Base-by-base conservation (phyloP, 1,140 invertebrate genomes). In the Belonocnema kinseyi region DNA sequence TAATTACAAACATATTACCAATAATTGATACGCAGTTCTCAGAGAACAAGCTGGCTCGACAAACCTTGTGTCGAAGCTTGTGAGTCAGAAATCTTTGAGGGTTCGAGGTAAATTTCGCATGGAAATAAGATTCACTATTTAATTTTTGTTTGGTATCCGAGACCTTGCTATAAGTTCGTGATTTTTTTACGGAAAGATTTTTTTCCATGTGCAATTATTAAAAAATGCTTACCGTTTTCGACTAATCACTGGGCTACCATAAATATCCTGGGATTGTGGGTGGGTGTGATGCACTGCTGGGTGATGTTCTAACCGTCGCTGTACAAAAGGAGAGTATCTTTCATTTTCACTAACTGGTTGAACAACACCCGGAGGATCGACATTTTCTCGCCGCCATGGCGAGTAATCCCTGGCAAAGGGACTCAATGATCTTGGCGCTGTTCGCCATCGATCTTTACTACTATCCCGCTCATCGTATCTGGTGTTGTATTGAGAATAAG, bases 311-410 rank as follows among this genome's bases (percentile, higher is more conserved):
- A 90, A 75, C 80, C 88, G 84, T 80, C 88, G 87, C 71, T 90
- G 88, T 26, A 87, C 82, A 46, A 87, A 88, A 21, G 89, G 86
- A 14, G 88, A 86, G 77, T 90, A 89, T 51, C 87, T 87, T 12
- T 85, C 84, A 51, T 85, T 86, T 76, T 89, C 90, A 66, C 75
- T 83, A 50, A 77, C 80, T n/a, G 88, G 81, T 70, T 89, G 90
- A 73, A 88, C 79, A 13, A 91, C 89, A 21, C 88, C 88, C 2
- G 90, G 89, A 21, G 90, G 89, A 84, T 91, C 90, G 17, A 91
- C 90, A 58, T 91, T 91, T 76, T 92, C 91, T 11, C 91, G 85
- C 54, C 91, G 84, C 91, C 91, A 92, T 1, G 91, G 91, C 19
- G 91, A 92, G 75, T 92, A 92, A 74, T 92, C 91, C 14, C 90